A percentile compares a stretch with the other conserved stretches of the same genome.
These are phyloP conservation scores for Molossus alvarezi DNA, from an alignment of 2,797 vertebrate species.

Conservation along the genomic window DNA sequence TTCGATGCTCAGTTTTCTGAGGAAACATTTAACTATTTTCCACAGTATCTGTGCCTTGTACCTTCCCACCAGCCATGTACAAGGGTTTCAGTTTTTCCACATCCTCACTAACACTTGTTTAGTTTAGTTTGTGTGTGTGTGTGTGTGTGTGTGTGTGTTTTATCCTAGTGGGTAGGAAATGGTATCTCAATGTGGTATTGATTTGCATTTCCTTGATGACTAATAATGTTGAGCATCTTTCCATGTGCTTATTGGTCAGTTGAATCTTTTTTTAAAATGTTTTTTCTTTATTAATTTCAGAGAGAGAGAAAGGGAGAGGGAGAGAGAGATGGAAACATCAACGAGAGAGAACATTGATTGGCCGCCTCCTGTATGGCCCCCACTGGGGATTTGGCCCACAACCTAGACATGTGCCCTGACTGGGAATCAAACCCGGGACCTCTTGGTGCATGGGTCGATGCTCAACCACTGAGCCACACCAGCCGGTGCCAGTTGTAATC, in stretches of 20 bases:
- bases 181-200: not conserved
- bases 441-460: no score
- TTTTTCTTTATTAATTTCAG: no score
- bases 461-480: no score
- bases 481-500: not conserved
- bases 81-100: not conserved
- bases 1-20: not conserved
- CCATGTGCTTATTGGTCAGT: not conserved
- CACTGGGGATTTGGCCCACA: no score
- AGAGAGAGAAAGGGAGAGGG: no score
- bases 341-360: no score
- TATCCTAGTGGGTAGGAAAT: not conserved
- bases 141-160: not conserved
- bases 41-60: not conserved
- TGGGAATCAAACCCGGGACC: no score
- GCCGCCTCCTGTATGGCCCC: no score
- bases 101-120: not conserved
- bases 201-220: conserved; percentile 10
- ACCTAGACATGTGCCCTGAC: no score
- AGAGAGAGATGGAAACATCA: no score
- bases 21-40: not conserved
- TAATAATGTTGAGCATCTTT: not conserved
- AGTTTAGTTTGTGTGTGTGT: not conserved
- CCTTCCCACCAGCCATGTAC: not conserved
- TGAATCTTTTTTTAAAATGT: not conserved